Percentiles rank a stretch among this genome's conserved stretches.
These are phyloP conservation scores for Lordiphosa stackelbergi DNA, from an alignment of 1,140 invertebrate genomes.

Conservation along the genomic window DNA sequence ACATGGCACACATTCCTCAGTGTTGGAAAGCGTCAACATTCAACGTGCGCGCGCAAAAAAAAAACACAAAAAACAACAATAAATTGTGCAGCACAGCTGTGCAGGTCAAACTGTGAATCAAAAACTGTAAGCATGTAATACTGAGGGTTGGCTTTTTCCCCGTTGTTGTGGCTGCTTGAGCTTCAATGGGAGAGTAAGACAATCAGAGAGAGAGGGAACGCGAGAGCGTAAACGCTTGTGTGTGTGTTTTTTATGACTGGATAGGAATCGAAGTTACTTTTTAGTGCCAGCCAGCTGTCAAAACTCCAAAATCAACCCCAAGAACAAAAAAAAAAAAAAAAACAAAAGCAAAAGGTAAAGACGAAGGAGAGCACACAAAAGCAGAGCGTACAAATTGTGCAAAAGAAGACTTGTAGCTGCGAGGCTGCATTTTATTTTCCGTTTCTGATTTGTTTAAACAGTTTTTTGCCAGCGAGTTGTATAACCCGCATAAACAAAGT, in stretches of 20 bases:
- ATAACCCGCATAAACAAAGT: no score
- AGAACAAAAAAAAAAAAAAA: constrained; percentile 25
- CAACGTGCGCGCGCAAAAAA: constrained; percentile 9
- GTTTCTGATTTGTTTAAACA: constrained; percentile 38
- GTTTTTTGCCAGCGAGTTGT: constrained; percentile 9
- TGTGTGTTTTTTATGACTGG: constrained; percentile 17
- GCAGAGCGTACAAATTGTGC: constrained; percentile 54
- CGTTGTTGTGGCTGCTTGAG: constrained; percentile 13
- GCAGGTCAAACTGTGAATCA: constrained; percentile 35
- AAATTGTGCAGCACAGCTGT: constrained; percentile 32
- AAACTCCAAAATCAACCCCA: constrained; percentile 33
- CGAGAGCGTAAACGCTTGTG: constrained; percentile 15
- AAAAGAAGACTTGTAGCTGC: constrained; percentile 74
- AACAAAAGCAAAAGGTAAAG: constrained; percentile 19
- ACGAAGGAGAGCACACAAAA: not conserved
- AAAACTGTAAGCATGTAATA: constrained; percentile 2
- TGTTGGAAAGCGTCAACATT: constrained; percentile 45
- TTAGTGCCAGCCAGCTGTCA: constrained; percentile 37
- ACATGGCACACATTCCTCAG: constrained; percentile 46
- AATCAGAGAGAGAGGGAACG: not conserved
- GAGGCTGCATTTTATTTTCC: constrained; percentile 50
- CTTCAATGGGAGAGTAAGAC: constrained; percentile 23
- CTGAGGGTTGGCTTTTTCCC: no score
- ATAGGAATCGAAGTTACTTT: constrained; percentile 8
- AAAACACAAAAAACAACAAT: constrained; percentile 11